Evolutionary conservation across 2,113 vertebrate genomes (phyloP).

Genomic region (Alligator sinensis): DNA sequence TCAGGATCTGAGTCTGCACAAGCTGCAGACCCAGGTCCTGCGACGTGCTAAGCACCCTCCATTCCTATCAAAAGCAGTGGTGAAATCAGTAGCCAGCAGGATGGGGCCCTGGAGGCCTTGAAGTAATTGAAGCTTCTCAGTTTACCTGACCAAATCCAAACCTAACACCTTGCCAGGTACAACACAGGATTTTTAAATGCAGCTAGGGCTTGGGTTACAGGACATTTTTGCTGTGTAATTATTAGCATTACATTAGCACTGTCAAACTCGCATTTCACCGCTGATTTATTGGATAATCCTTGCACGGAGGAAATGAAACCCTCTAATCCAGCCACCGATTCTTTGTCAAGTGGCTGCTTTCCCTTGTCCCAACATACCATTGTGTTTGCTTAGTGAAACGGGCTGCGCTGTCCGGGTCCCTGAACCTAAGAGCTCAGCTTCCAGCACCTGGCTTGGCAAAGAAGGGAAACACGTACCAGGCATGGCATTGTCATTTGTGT

Average conservation of each 20-base stretch:
- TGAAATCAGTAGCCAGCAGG: fast-evolving
- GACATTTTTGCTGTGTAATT: conserved; percentile 39
- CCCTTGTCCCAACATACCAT: neutral
- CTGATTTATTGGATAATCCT: conserved; percentile 43
- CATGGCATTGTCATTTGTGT: neutral
- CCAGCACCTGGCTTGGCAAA: neutral
- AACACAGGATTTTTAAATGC: neutral
- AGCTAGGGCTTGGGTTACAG: conserved; percentile 8
- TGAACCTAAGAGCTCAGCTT: neutral
- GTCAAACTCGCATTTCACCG: neutral
- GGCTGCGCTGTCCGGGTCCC: neutral
- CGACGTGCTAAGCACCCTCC: fast-evolving
- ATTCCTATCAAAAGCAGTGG: fast-evolving
- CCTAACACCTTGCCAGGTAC: neutral
- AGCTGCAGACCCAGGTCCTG: neutral
- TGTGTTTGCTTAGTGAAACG: neutral
- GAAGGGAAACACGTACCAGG: neutral
- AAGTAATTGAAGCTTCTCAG: neutral
- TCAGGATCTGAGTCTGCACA: neutral
- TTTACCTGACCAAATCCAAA: neutral
- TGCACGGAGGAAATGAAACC: neutral
- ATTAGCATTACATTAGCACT: conserved; percentile 28
- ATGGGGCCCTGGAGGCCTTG: neutral
- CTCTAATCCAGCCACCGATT: neutral
- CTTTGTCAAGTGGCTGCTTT: neutral